Evolutionary conservation across 2,888 invertebrate species (phyloP), one percentile per base, ranked within the genome.

Genomic region (Dugesia japonica): DNA sequence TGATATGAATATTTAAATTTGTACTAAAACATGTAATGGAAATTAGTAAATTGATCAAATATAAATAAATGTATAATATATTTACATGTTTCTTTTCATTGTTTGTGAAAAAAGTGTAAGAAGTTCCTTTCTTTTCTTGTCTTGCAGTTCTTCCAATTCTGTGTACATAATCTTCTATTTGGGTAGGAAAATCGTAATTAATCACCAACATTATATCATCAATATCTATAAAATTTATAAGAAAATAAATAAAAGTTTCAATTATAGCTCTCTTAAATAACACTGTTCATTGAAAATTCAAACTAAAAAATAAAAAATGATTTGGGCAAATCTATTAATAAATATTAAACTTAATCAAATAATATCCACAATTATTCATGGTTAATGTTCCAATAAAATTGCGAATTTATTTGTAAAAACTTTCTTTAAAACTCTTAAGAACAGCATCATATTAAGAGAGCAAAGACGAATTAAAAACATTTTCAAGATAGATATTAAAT

Each of bases 141-240:
- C 95, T 89, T 7, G 94, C 93, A 26, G 94, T 94, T 80, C 94
- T 89, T 31, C 95, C 94, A 85, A 97, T 97, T 81, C 95, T 89
- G 85, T 97, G 95, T 79, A 97, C 94, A 84, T 97, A 97, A 86
- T 97, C 95, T 86, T 97, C 97, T 17, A 93, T 92, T 76, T 92
- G 92, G 83, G 92, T 92, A 0, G 97, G 95, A 85, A 94, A 97
- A 86, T 97, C 97, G 84, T 89, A 95, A 86, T 97, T 97, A 81
- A 97, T 92, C 42, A 97, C 97, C 86, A 90, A 94, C 85, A 94
- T 94, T 76, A 97, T 92, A 85, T 97, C 95, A 84, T 94, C 93
- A 28, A 97, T 89, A 89, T 95, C 95, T 95, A 88, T 82, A 85
- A 83, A 73, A 13, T 56, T 20, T 56, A 56, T 7, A 13, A 31